phyloP scores from a whole-genome alignment of 2,797 vertebrate genomes.

The Australoheros facetus region DNA sequence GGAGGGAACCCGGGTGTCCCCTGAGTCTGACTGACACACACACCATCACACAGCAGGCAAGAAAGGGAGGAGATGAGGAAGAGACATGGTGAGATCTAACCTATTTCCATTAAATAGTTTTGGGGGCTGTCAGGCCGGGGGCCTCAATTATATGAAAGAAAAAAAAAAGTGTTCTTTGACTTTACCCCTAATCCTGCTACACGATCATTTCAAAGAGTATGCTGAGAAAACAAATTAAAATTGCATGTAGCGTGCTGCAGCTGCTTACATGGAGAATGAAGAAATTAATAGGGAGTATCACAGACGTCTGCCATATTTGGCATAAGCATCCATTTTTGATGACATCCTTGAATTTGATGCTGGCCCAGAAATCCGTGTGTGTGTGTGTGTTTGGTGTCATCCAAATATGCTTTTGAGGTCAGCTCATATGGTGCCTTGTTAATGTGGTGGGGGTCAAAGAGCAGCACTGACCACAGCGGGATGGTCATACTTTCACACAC shows the following conservation, averaged over 20 bases:
- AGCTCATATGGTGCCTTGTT: conserved; percentile 58
- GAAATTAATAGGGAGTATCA: conserved; percentile 45
- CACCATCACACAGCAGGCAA: conserved; percentile 24
- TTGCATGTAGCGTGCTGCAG: conserved; percentile 31
- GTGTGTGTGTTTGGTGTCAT: not conserved
- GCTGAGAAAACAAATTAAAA: conserved; percentile 66
- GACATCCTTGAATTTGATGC: conserved; percentile 5
- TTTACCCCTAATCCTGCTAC: conserved; percentile 41
- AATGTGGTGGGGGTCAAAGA: conserved; percentile 69
- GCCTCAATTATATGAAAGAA: conserved; percentile 48
- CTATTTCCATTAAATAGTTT: conserved; percentile 64
- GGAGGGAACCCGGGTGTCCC: conserved; percentile 45
- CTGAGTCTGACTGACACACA: conserved; percentile 43
- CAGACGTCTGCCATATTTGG: conserved; percentile 15
- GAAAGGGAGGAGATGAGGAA: conserved; percentile 47
- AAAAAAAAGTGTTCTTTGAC: conserved; percentile 13
- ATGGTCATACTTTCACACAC: conserved; percentile 32
- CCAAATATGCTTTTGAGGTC: conserved; percentile 35
- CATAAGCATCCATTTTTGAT: conserved; percentile 37
- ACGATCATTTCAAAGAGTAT: conserved; percentile 45
- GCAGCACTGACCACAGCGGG: conserved; percentile 52
- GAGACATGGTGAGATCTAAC: conserved; percentile 64
- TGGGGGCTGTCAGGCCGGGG: conserved; percentile 33
- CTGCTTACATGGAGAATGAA: conserved; percentile 20
- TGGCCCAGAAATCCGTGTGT: not conserved